These are phyloP conservation scores for Oscheius onirici DNA, from an alignment of 2,888 invertebrate species.

Conservation along the genomic window DNA sequence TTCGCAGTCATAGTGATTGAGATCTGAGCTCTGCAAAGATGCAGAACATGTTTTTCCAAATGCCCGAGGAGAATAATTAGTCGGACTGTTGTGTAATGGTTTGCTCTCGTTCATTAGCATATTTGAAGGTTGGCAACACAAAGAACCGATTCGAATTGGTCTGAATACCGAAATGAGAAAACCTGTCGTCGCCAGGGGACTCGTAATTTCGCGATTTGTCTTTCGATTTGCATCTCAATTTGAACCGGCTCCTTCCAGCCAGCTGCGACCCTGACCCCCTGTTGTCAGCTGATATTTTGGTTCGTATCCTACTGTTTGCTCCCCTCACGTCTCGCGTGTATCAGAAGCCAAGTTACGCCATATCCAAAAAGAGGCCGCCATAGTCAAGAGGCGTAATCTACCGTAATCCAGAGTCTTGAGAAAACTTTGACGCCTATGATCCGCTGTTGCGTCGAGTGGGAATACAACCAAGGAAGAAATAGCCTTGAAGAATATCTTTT, in stretches of 20 bases:
- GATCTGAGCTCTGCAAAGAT: too few species aligned
- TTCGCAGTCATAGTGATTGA: too few species aligned
- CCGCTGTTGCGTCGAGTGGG: conserved; percentile 12
- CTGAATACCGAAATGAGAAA: conserved; percentile 14
- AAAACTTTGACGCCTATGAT: conserved; percentile 16
- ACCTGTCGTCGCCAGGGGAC: conserved; percentile 21
- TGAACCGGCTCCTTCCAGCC: conserved; percentile 11
- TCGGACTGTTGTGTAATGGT: conserved; percentile 10
- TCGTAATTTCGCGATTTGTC: conserved; percentile 22
- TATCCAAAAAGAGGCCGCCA: neutral
- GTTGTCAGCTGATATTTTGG: conserved; percentile 3
- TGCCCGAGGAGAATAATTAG: neutral
- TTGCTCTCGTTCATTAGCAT: conserved; percentile 11
- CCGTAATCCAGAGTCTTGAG: conserved; percentile 17
- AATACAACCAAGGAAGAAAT: neutral
- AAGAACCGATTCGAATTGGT: conserved; percentile 20
- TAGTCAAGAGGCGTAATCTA: conserved; percentile 3
- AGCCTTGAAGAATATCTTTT: neutral
- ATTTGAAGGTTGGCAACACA: conserved; percentile 20
- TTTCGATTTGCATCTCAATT: conserved; percentile 18
- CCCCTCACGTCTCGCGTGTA: neutral
- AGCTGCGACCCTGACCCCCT: conserved; percentile 8
- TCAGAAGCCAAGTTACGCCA: neutral
- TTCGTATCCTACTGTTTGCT: neutral
- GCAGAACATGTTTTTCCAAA: too few species aligned